These are phyloP conservation scores for Rattus norvegicus DNA, from an alignment of 2,113 vertebrate genomes.

Conservation along the genomic window GRCr8 NC_086032.1:57198501-57199000, in stretches of 20 bases:
- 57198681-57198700: background rate
- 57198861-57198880: background rate
- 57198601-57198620: background rate
- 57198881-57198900: constrained; percentile 15
- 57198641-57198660: background rate
- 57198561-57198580: background rate
- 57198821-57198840: background rate
- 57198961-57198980: background rate
- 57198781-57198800: background rate
- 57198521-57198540: background rate
- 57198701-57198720: constrained; percentile 22
- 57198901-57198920: background rate
- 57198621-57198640: background rate
- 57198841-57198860: background rate
- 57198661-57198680: background rate
- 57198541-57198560: background rate
- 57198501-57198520: background rate
- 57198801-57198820: constrained; percentile 14
- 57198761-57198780: background rate
- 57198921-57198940: background rate
- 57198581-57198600: background rate
- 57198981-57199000: background rate
- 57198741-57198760: background rate
- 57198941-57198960: constrained; percentile 28
- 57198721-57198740: background rate